Evolutionary conservation across 2,797 vertebrate genomes (phyloP).

Genomic region (Dromococcyx pavoninus): DNA sequence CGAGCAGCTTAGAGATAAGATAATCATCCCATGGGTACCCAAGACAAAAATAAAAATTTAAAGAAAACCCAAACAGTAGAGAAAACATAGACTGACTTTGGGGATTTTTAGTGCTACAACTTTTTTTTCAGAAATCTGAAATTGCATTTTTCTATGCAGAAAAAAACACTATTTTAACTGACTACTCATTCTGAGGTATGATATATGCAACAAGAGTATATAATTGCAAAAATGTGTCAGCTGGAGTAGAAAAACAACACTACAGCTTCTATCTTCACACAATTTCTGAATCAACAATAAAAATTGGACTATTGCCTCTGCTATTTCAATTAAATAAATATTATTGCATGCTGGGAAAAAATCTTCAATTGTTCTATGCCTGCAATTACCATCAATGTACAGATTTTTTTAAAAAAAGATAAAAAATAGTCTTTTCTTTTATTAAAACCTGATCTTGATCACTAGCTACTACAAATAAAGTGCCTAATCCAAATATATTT

Average conservation of each 20-base stretch:
- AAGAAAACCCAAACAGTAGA: neutral
- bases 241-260: neutral
- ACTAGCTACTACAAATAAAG: neutral
- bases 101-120: neutral
- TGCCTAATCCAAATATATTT: neutral
- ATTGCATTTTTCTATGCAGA: neutral
- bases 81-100: neutral
- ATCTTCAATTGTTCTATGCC: neutral
- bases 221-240: neutral
- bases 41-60: neutral
- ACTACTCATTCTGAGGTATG: neutral
- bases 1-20: neutral
- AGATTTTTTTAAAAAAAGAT: neutral
- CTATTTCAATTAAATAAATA: neutral
- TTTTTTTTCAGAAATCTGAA: neutral
- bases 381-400: neutral
- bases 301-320: neutral
- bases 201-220: neutral
- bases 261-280: neutral
- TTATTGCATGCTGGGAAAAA: neutral
- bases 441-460: neutral
- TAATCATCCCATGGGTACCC: neutral
- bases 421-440: neutral
- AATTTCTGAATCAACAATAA: neutral
- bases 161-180: neutral